Evolutionary conservation across 2,888 invertebrate genomes (phyloP), one percentile per base, ranked within the genome.

Genomic region (Drosophila siamana): DNA sequence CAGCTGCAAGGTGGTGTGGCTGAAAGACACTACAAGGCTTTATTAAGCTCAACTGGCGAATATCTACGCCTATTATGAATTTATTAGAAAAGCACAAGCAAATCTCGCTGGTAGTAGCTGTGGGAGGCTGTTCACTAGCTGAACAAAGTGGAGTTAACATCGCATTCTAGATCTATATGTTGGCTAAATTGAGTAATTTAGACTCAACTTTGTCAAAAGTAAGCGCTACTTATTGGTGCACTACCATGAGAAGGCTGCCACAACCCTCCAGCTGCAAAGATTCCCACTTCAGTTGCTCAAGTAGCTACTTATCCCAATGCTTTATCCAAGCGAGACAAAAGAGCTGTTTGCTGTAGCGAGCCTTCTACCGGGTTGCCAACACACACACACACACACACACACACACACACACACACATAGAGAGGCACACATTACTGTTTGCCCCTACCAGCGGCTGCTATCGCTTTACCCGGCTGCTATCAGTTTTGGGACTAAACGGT

Each of bases 401-500:
- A n/a, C n/a, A n/a, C n/a, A n/a, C n/a, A 30, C 30, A 11, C 19
- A 19, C 19, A 19, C 19, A 19, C 19, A 19, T 3, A 19, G 19
- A 2, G 19, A 19, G 19, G n/a, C n/a, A n/a, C n/a, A n/a, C n/a
- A n/a, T n/a, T 19, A 3, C 11, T 33, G 11, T 13, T 11, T 16
- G 19, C 16, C 30, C 13, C 19, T 43, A 8, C 11, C 13, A 15
- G 6, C 33, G 28, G 8, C 33, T 33, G 33, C 30, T 30, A 30
- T 30, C 24, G n/a, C n/a, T n/a, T 24, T 28, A 8, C 9, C 8
- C 28, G 28, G 28, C 48, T n/a, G n/a, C 54, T 56, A 60, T 68
- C 66, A 43, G 61, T 38, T 33, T 16, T 33, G 50, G 13, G 24
- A 30, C 55, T 69, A 64, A 80, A 80, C 66, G 81, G 68, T 67